phyloP scores from a whole-genome alignment of 2,888 invertebrate species.

The Synanthedon myopaeformis region DNA sequence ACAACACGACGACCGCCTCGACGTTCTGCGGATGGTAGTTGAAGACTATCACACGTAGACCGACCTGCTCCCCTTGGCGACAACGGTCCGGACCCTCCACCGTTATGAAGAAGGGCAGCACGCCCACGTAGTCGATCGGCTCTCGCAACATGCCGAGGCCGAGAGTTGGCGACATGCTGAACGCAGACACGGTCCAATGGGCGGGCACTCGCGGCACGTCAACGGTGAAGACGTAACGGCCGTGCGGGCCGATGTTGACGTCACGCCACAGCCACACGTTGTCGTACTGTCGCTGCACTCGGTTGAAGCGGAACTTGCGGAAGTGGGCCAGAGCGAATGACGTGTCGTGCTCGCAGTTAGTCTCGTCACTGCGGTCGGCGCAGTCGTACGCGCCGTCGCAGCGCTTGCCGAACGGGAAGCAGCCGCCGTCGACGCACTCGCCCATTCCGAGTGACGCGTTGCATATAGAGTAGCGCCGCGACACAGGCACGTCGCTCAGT shows the following conservation, averaged over 20 bases:
- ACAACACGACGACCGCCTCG: constrained; percentile 89
- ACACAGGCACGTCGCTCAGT: constrained; percentile 88
- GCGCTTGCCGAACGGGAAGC: constrained; percentile 79
- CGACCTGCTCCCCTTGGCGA: constrained; percentile 93
- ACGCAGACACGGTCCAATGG: constrained; percentile 93
- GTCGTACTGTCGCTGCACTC: constrained; percentile 90
- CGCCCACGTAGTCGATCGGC: constrained; percentile 89
- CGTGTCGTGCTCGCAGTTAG: constrained; percentile 76
- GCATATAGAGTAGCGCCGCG: constrained; percentile 76
- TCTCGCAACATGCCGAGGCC: constrained; percentile 89
- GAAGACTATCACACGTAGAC: constrained; percentile 91
- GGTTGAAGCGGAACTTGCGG: constrained; percentile 87
- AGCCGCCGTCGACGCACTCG: constrained; percentile 86
- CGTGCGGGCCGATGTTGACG: constrained; percentile 92
- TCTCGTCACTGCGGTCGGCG: constrained; percentile 87
- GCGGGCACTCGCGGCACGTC: constrained; percentile 86
- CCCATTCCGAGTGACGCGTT: constrained; percentile 78
- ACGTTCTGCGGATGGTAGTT: constrained; percentile 90
- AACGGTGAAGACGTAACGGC: constrained; percentile 86
- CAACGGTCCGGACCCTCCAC: constrained; percentile 89
- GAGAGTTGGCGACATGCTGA: constrained; percentile 86
- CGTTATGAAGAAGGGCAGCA: constrained; percentile 93
- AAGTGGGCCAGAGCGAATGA: constrained; percentile 78
- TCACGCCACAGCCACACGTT: constrained; percentile 97
- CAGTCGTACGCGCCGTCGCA: constrained; percentile 87